Base-by-base conservation (phyloP, 2,888 invertebrate species). In the Zelleria hepariella region DNA sequence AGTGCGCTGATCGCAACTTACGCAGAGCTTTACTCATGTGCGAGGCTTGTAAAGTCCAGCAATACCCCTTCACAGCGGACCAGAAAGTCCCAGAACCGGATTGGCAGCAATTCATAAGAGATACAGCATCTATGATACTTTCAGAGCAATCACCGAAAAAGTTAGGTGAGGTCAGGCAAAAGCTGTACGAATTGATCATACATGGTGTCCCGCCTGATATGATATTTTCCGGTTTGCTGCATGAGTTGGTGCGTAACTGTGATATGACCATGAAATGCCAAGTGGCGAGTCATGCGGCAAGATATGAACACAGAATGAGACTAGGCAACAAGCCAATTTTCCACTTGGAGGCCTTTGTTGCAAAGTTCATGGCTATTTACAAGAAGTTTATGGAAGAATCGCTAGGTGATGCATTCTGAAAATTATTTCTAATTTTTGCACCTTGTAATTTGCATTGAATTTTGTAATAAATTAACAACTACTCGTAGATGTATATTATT, bases 341-440 rank as follows among this genome's bases (percentile, higher is more conserved):
- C 73, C 99, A 99, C 79, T 89, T 99, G 58, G 99, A 99, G 83
- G 98, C 98, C 2, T 99, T 99, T 89, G 94, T 98, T 56, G 97
- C 97, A 0, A 95, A 95, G 69, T 98, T 98, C 78, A 99, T 99
- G 99, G 92, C 94, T 42, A 93, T 97, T 66, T 98, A 98, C 77
- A 96, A 96, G 73, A 93, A 94, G 69, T 97, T 95, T 77, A 91
- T 96, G 77, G 95, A 95, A 75, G 93, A 94, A 69, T 91, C 91
- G 23, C 74, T 93, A 66, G 91, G 89, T 59, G 92, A 87, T 70
- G 90, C 86, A 57, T 90, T 90, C 72, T 90, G 68, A 80, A 68
- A 80, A 57, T 27, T 52, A 49, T 59, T 42, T 57, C 53, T 10
- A 15, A 15, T 4, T 15, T 1, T 42, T 10, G 32, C 15, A 4